Percentiles rank a stretch among this genome's conserved stretches.
Evolutionary conservation across 2,113 vertebrate genomes (phyloP).

Genomic region (Cyanoderma ruficeps): DNA sequence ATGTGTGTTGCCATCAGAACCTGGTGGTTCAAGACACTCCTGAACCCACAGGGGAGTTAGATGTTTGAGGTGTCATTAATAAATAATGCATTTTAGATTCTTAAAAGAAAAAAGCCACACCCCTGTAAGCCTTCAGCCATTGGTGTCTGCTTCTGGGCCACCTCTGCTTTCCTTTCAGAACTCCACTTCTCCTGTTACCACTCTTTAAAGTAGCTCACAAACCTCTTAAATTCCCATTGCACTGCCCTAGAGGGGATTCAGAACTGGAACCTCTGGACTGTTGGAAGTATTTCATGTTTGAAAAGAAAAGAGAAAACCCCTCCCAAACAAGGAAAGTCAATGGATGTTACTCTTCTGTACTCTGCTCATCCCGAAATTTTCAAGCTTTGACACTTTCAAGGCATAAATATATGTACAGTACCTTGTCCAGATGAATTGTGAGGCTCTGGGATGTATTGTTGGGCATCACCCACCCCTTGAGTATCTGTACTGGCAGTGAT

Average conservation of each 20-base stretch:
- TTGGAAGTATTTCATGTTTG: not conserved
- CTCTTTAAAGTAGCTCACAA: not conserved
- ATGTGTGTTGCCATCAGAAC: not conserved
- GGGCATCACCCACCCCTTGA: not conserved
- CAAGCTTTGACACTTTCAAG: not conserved
- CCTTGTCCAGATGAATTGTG: not conserved
- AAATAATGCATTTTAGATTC: not conserved
- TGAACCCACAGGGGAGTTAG: not conserved
- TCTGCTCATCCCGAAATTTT: not conserved
- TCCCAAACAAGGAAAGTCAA: not conserved
- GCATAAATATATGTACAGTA: not conserved
- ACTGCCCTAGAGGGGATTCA: not conserved
- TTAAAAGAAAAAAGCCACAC: not conserved
- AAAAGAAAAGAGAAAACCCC: not conserved
- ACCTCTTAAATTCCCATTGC: not conserved
- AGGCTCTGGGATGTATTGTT: not conserved
- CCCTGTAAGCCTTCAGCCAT: not conserved
- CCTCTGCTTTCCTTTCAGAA: not conserved
- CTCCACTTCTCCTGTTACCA: not conserved
- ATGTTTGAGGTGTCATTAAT: not conserved
- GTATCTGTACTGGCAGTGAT: not conserved
- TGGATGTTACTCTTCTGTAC: not conserved
- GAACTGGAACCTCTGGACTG: not conserved
- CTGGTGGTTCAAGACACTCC: not conserved
- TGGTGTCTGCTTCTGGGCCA: not conserved